These are phyloP conservation scores for Apostichopus japonicus DNA, from an alignment of 35 echinoderm and acorn worm species.

Conservation along the genomic window DNA sequence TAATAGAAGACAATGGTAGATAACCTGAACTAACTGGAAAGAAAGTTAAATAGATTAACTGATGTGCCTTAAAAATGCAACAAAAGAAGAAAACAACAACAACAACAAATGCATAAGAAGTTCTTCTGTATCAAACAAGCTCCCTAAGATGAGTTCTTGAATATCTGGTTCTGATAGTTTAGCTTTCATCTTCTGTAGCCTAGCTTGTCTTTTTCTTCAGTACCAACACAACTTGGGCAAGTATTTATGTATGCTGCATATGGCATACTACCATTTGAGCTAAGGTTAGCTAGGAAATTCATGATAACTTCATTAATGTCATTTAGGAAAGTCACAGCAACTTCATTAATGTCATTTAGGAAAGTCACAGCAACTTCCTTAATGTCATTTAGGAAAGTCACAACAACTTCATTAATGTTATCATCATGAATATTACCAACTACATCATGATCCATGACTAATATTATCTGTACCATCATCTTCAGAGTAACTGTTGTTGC, in stretches of 20 bases:
- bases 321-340: too few species aligned
- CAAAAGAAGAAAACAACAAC: too few species aligned
- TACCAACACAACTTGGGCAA: not conserved
- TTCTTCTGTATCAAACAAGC: too few species aligned
- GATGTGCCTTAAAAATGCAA: too few species aligned
- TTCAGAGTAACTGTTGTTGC: too few species aligned
- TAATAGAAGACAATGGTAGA: too few species aligned
- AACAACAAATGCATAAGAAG: too few species aligned
- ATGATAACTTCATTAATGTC: too few species aligned
- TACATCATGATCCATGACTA: not conserved
- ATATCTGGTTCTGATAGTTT: not conserved
- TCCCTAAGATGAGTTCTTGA: not conserved
- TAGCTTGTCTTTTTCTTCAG: not conserved
- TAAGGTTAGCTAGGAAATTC: not conserved
- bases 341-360: too few species aligned
- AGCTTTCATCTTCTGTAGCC: not conserved
- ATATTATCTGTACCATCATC: too few species aligned
- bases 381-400: conserved; percentile 15
- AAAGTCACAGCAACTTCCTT: not conserved
- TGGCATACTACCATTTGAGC: conserved; percentile 2
- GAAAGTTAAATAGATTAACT: too few species aligned
- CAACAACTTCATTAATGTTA: conserved; percentile 14
- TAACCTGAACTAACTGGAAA: too few species aligned
- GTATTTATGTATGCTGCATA: conserved; percentile 26
- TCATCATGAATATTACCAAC: not conserved